phyloP scores from a whole-genome alignment of 2,113 vertebrate species.

The Labeo catla region DNA sequence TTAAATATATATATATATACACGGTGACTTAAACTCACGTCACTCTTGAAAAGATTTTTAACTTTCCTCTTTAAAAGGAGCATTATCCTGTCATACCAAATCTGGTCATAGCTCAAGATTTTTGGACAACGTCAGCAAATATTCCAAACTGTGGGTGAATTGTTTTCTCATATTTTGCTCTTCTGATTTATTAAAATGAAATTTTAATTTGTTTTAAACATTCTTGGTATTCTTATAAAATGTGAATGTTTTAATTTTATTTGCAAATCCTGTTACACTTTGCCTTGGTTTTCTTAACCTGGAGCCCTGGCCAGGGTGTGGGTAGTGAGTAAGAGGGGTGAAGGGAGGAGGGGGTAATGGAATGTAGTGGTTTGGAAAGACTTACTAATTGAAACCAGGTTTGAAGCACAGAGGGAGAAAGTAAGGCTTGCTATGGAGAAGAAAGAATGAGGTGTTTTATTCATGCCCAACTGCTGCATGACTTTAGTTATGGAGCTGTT shows the following conservation, averaged over 20 bases:
- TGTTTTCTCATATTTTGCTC: not conserved
- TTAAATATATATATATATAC: too few species aligned
- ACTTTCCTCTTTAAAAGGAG: not conserved
- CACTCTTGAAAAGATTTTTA: not conserved
- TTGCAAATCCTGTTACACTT: constrained; percentile 49
- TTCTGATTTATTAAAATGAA: accelerated
- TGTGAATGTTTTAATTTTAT: not conserved
- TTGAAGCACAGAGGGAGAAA: constrained; percentile 69
- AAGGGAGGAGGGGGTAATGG: constrained; percentile 75
- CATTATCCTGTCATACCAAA: constrained; percentile 7
- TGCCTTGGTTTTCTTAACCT: constrained; percentile 65
- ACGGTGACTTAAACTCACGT: not conserved
- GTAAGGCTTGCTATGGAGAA: constrained; percentile 59
- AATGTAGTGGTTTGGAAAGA: constrained; percentile 86
- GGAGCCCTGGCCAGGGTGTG: constrained; percentile 67
- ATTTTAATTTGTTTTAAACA: not conserved
- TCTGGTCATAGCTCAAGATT: constrained; percentile 28
- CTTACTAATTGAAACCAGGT: constrained; percentile 85
- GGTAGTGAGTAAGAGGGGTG: constrained; percentile 59
- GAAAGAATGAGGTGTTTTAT: constrained; percentile 59
- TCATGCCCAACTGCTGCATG: constrained; percentile 11
- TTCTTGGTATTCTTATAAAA: not conserved
- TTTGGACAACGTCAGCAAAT: constrained; percentile 40
- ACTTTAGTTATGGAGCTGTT: not conserved
- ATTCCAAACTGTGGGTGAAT: constrained; percentile 2